Base-by-base conservation (phyloP, 2,888 invertebrate species). In the Acrobasis consociella region DNA sequence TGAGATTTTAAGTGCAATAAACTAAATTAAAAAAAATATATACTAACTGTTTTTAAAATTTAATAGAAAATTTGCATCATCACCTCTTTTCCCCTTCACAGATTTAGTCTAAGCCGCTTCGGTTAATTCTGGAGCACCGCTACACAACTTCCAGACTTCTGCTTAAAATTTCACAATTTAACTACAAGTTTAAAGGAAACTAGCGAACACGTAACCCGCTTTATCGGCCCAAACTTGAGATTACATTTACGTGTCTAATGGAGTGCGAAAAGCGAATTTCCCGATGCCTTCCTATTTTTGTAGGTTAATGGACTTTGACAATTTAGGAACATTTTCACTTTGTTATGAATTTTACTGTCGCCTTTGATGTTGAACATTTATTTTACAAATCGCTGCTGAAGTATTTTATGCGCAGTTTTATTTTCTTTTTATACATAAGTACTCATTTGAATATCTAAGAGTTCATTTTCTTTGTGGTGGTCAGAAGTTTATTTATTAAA, bases 231-330 rank as follows among this genome's bases (percentile, higher is more conserved):
- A 62, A 72, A 74, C 67, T 72, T 71, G 49, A 61, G 72, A 76
- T 75, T 74, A 73, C 71, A 67, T 71, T 69, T 71, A 73, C 72
- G 73, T 72, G 73, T 76, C 72, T 77, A 76, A 77, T 77, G 76
- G 74, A 70, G 70, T 69, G 73, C 68, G 69, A 74, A 77, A 72
- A 71, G 70, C 66, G 71, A 73, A 74, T 75, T 76, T 72, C 67
- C 70, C 65, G 62, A 72, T 70, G 71, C 67, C 64, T 17, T 59
- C 42, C 39, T 59, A 61, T 60, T 64, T 67, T 67, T 65, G 65
- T 65, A 60, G 64, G 56, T 59, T 65, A 62, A 62, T 64, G 65
- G 59, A 59, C 62, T 62, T 63, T 11, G 63, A 59, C 61, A 61
- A 63, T 64, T 67, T 56, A 46, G 56, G 52, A 52, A 50, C 60